Conservation (phyloP, 2,888 invertebrate genomes). For the Thecocarcelia acutangulata region DNA sequence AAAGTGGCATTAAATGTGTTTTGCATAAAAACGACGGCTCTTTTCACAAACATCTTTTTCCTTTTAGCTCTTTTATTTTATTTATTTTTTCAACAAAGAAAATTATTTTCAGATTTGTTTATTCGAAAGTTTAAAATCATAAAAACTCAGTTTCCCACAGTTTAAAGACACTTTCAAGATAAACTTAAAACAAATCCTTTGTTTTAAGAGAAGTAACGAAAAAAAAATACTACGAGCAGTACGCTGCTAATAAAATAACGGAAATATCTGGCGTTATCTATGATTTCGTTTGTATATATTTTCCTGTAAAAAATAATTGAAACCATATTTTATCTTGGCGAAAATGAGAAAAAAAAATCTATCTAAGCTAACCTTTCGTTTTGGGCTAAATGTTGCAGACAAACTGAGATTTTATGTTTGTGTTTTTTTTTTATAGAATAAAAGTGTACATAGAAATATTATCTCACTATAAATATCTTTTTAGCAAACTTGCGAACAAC, state of each 20-base stretch:
- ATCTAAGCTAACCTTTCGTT: conserved; percentile 34
- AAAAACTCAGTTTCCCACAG: conserved; percentile 60
- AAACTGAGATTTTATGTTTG: too few relatives aligned
- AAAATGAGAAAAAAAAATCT: background rate
- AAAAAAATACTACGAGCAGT: too few relatives aligned
- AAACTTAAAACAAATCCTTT: conserved; percentile 58
- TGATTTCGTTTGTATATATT: conserved; percentile 31
- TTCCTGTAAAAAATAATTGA: conserved; percentile 55
- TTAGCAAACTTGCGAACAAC: conserved; percentile 70
- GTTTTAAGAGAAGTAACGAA: conserved; percentile 23
- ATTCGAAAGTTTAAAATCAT: conserved; percentile 64
- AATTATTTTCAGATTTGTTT: conserved; percentile 62
- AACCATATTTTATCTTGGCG: conserved; percentile 57
- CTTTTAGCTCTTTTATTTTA: background rate
- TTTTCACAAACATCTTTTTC: background rate
- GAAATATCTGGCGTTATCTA: conserved; percentile 50
- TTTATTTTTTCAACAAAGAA: conserved; percentile 30
- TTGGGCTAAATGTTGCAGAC: conserved; percentile 71
- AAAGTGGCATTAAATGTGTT: conserved; percentile 47
- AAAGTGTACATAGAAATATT: conserved; percentile 73
- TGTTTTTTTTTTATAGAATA: conserved; percentile 12
- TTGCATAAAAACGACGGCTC: conserved; percentile 47
- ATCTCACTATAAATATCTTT: conserved; percentile 76
- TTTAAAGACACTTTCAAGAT: conserved; percentile 27
- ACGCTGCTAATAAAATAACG: conserved; percentile 60